A percentile compares a stretch with the other conserved stretches of the same genome.
Evolutionary conservation across 2,113 vertebrate genomes (phyloP).

Genomic region (Pithys albifrons): DNA sequence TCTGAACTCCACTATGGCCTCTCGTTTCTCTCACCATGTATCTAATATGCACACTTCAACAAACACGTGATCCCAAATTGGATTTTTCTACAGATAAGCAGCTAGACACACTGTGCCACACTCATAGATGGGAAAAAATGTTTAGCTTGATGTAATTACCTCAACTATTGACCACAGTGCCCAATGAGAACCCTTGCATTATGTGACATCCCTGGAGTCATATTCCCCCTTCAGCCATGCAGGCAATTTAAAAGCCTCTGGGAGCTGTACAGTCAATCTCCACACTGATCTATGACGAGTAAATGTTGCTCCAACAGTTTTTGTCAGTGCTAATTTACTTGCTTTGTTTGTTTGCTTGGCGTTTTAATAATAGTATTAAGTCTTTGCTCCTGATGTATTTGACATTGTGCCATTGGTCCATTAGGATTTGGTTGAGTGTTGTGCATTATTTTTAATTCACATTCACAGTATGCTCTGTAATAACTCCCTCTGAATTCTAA

Average conservation of each 20-base stretch:
- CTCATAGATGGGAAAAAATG: neutral
- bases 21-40: neutral
- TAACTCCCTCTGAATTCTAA: constrained; percentile 45
- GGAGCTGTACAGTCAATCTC: neutral
- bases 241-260: neutral
- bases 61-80: neutral
- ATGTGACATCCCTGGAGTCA: neutral
- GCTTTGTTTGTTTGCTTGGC: constrained; percentile 26
- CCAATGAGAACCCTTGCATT: neutral
- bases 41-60: neutral
- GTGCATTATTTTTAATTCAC: constrained; percentile 59
- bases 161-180: neutral
- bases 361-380: constrained; percentile 44
- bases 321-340: constrained; percentile 30
- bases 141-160: neutral
- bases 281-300: neutral
- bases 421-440: constrained; percentile 47
- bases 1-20: neutral
- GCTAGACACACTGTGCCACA: neutral
- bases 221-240: neutral
- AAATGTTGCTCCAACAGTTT: neutral
- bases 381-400: constrained; percentile 46
- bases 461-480: constrained; percentile 61
- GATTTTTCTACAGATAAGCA: neutral
- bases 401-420: constrained; percentile 33